Evolutionary conservation across 2,113 vertebrate genomes (phyloP).

Genomic region (Podilymbus podiceps): DNA sequence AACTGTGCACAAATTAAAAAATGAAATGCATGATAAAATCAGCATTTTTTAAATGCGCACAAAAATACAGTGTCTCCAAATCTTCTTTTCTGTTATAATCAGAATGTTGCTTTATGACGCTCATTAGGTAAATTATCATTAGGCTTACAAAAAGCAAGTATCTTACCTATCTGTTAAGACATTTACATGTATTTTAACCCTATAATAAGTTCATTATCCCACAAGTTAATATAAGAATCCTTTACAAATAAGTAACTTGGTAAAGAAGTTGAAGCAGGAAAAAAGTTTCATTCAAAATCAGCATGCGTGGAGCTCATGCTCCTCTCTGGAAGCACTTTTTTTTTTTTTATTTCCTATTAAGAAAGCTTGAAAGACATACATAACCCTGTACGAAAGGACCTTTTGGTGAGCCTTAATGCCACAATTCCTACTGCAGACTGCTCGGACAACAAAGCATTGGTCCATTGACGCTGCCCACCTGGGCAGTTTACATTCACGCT

Average conservation of each 20-base stretch:
- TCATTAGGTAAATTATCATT: not conserved
- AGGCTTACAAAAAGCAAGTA: not conserved
- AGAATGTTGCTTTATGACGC: not conserved
- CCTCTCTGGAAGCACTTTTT: not conserved
- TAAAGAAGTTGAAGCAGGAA: not conserved
- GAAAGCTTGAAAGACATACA: not conserved
- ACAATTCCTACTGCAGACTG: not conserved
- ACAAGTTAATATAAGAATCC: not conserved
- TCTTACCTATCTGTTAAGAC: not conserved
- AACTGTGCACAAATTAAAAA: not conserved
- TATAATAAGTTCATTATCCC: not conserved
- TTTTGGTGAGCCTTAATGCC: not conserved
- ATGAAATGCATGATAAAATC: not conserved
- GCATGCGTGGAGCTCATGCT: not conserved
- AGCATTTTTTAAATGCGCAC: not conserved
- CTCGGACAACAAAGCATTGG: not conserved
- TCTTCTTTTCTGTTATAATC: not conserved
- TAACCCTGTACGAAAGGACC: not conserved
- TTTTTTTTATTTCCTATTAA: not conserved
- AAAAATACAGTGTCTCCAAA: not conserved
- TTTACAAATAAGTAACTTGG: not conserved
- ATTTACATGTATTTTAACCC: not conserved
- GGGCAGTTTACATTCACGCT: not conserved
- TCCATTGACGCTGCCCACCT: accelerated
- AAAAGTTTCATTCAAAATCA: not conserved